These are phyloP conservation scores for Coecobrya sp. DNA, from an alignment of 2,888 invertebrate genomes.

Conservation along the genomic window DNA sequence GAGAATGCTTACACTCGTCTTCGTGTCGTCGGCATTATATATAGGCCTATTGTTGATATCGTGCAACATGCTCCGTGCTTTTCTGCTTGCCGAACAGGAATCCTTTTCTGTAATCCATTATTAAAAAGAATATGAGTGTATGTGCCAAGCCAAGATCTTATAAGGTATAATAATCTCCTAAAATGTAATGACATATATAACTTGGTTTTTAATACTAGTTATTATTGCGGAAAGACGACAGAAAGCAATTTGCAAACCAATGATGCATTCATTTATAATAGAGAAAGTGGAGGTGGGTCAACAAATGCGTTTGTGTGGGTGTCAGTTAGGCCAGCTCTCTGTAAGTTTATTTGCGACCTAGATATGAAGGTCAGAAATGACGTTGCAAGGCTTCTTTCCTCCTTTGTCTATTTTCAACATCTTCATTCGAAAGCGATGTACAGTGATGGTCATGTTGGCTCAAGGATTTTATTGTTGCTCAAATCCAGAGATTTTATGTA, in stretches of 20 bases:
- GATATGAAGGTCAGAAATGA: slow-evolving; percentile 64
- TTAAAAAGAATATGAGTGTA: no score
- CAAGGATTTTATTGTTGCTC: slow-evolving; percentile 25
- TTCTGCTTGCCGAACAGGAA: not conserved
- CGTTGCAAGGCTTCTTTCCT: slow-evolving; percentile 44
- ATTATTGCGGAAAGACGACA: not conserved
- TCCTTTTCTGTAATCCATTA: no score
- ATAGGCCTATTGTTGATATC: not conserved
- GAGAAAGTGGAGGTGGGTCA: not conserved
- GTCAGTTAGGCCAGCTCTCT: not conserved
- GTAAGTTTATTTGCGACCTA: slow-evolving; percentile 37
- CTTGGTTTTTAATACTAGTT: not conserved
- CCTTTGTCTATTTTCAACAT: not conserved
- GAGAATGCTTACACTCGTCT: not conserved
- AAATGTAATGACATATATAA: no score
- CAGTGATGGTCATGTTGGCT: not conserved
- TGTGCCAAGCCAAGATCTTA: no score
- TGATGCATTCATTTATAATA: not conserved
- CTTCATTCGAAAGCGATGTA: not conserved
- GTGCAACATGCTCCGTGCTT: not conserved
- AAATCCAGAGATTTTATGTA: not conserved
- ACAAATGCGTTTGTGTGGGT: not conserved
- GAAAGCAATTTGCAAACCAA: not conserved
- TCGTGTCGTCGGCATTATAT: not conserved
- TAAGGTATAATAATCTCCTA: no score